phyloP scores from a whole-genome alignment of 2,888 invertebrate genomes.

The Eupithecia vulgata region DNA sequence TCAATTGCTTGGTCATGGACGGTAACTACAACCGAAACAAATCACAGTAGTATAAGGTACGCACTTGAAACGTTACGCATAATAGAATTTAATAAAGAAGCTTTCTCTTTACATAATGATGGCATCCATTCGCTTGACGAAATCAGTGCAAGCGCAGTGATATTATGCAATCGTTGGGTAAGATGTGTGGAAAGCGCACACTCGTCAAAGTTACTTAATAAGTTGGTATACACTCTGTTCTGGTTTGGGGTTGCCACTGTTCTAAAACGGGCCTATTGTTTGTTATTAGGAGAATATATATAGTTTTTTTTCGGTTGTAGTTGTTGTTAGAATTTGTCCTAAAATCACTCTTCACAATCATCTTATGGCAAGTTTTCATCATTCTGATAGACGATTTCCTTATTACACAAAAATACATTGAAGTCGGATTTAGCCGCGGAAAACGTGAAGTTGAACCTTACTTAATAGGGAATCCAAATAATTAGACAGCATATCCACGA shows the following conservation, averaged over 20 bases:
- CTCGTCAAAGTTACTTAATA: conserved; percentile 43
- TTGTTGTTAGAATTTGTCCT: too few species aligned
- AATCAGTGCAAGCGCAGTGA: conserved; percentile 69
- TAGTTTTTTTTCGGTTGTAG: too few species aligned
- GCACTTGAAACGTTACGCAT: conserved; percentile 46
- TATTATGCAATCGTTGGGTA: conserved; percentile 51
- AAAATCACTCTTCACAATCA: not conserved
- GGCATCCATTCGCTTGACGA: conserved; percentile 71
- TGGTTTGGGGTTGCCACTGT: not conserved
- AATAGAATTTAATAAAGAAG: conserved; percentile 61
- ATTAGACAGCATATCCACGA: conserved; percentile 15
- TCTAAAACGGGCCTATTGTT: not conserved
- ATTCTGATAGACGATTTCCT: not conserved
- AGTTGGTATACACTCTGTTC: conserved; percentile 39
- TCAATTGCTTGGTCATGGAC: not conserved
- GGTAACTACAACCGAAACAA: conserved; percentile 18
- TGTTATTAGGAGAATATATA: too few species aligned
- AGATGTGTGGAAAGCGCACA: conserved; percentile 57
- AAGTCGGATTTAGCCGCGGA: not conserved
- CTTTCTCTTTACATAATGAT: conserved; percentile 78
- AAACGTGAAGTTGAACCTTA: not conserved
- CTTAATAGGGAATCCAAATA: conserved; percentile 12
- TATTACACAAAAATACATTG: not conserved
- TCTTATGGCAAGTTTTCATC: not conserved
- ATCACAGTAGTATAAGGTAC: conserved; percentile 26